Conservation (phyloP, 2,888 invertebrate genomes). For the Plagodis pulveraria region DNA sequence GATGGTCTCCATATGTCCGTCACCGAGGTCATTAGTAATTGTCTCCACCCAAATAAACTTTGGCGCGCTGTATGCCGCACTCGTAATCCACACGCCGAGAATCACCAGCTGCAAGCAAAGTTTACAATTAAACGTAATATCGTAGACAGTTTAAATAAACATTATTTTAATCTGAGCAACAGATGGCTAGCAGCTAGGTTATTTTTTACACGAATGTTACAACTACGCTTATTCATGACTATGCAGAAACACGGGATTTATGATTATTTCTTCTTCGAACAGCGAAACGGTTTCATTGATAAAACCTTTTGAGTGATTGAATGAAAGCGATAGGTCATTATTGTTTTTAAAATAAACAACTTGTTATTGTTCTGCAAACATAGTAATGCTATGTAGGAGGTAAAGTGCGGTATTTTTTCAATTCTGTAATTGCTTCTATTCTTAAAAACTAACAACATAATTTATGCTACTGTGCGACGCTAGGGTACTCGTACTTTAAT, state of each 20-base stretch:
- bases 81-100: constrained; percentile 91
- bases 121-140: constrained; percentile 26
- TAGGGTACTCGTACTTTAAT: too few relatives aligned
- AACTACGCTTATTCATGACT: constrained; percentile 11
- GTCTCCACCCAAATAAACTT: constrained; percentile 94
- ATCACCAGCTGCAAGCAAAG: constrained; percentile 87
- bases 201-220: constrained; percentile 20
- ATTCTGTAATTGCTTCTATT: too few relatives aligned
- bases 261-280: constrained; percentile 7
- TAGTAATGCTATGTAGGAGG: too few relatives aligned
- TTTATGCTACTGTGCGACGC: too few relatives aligned
- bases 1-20: constrained; percentile 87
- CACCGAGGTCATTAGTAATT: constrained; percentile 85
- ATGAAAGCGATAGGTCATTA: constrained; percentile 8
- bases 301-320: constrained; percentile 7
- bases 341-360: not conserved
- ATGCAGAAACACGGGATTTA: constrained; percentile 13
- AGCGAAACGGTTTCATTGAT: constrained; percentile 1
- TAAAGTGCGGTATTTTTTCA: too few relatives aligned
- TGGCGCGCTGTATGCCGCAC: constrained; percentile 93
- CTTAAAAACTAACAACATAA: too few relatives aligned
- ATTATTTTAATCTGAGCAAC: constrained; percentile 18
- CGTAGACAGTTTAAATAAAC: constrained; percentile 22
- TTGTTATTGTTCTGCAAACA: too few relatives aligned
- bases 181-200: constrained; percentile 25